Conservation (phyloP, 2,113 vertebrate genomes). For the Nothocercus julius region DNA sequence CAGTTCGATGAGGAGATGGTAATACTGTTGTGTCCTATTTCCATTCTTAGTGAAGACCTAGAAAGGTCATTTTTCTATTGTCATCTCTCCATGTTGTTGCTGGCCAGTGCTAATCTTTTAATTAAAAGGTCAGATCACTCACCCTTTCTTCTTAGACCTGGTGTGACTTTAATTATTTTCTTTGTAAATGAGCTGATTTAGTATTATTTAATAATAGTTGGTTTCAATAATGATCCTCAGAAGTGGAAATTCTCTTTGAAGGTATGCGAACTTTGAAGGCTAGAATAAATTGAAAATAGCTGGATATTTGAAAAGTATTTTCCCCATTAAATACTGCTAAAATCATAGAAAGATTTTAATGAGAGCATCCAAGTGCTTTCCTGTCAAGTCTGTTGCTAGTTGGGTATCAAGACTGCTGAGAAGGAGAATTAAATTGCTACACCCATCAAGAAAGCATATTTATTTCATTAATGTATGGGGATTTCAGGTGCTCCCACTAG, state of each 20-base stretch:
- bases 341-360: background rate
- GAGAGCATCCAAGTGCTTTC: background rate
- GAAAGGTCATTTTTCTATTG: conserved; percentile 71
- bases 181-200: conserved; percentile 59
- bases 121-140: conserved; percentile 77
- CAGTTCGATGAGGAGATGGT: background rate
- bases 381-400: background rate
- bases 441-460: background rate
- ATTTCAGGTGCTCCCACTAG: background rate
- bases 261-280: conserved; percentile 25
- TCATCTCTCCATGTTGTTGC: conserved; percentile 53
- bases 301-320: background rate
- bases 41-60: conserved; percentile 56
- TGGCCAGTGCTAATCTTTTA: conserved; percentile 71
- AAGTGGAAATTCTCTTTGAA: conserved; percentile 36
- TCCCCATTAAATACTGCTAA: conserved; percentile 16
- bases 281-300: conserved; percentile 48
- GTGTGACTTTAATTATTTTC: conserved; percentile 71
- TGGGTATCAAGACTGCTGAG: background rate
- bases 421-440: background rate
- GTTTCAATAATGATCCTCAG: conserved; percentile 58
- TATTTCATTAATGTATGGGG: background rate
- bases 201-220: conserved; percentile 62
- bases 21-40: conserved; percentile 14
- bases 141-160: conserved; percentile 28